Evolutionary conservation across 2,797 vertebrate species (phyloP), one percentile per base, ranked within the genome.

Genomic region (Psittacula derbiana): DNA sequence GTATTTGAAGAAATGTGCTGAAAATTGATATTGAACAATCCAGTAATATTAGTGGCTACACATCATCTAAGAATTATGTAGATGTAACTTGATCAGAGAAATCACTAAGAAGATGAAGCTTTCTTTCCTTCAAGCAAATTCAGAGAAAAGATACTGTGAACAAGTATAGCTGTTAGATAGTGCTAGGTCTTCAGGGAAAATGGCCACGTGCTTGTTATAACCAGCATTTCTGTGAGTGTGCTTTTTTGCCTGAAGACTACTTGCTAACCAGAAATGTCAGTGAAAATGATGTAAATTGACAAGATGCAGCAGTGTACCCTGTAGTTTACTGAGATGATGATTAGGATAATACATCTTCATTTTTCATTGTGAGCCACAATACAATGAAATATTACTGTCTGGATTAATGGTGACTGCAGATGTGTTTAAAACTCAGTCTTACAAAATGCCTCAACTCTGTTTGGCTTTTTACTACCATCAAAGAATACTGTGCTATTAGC

Each of bases 251-350:
- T 49, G 72, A 76, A 95, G 95, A 33, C 60, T 80, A 65, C n/a
- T 92, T 88, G 62, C 60, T 92, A 81, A 70, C 53, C 60, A 80
- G 76, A 85, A 84, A 88, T 92, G 93, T 91, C 95, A 89, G 88
- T 97, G 93, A 96, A 87, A 83, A 80, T 92, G 11, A 97, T 96
- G 60, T 40, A 80, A 96, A 96, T 92, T 96, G 96, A 95, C 93
- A 93, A 75, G 78, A 90, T 91, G 57, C 47, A 83, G 90, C 66
- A 93, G 49, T 64, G 49, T 66, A 55, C 30, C 53, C 71, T 72
- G 64, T 66, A 47, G 79, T 92, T 96, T 92, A 58, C 75, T 3
- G 49, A 89, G 84, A 60, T 33, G 64, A 40, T 87, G 57, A 91
- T 93, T 80, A 92, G 74, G 65, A 44, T 85, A 93, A 95, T 86